Conservation (phyloP, 1,140 invertebrate genomes). For the Meloidogyne exigua region DNA sequence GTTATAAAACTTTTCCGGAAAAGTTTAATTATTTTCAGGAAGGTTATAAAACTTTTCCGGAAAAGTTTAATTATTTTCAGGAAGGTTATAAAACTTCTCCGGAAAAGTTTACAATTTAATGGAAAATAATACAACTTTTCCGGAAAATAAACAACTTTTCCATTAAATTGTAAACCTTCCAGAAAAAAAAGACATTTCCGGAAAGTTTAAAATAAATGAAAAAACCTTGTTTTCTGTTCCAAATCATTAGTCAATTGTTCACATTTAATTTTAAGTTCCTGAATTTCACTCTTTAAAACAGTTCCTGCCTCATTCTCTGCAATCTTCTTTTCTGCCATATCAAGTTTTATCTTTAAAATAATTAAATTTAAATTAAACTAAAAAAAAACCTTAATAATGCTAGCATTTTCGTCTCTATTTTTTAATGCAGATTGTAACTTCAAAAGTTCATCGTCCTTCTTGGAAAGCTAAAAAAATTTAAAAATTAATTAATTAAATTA, state of each 20-base stretch:
- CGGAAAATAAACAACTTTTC: not conserved
- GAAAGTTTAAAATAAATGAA: not conserved
- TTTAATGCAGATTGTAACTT: constrained; percentile 46
- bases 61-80: not conserved
- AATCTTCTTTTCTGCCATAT: constrained; percentile 41
- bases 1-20: too few relatives aligned
- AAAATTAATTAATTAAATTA: not conserved
- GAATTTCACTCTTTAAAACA: constrained; percentile 18
- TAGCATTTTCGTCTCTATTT: constrained; percentile 25
- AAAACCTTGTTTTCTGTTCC: constrained; percentile 29
- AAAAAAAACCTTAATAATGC: constrained; percentile 42
- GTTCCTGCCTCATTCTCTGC: constrained; percentile 13
- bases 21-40: too few relatives aligned
- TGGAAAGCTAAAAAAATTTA: constrained; percentile 44
- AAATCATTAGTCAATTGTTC: constrained; percentile 27
- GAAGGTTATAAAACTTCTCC: not conserved
- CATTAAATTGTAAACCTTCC: not conserved
- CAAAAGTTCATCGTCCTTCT: constrained; percentile 58
- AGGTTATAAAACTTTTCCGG: too few relatives aligned
- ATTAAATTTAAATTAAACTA: constrained; percentile 14
- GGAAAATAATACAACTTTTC: not conserved
- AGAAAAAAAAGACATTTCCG: constrained; percentile 9
- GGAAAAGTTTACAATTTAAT: not conserved
- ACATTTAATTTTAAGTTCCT: constrained; percentile 21
- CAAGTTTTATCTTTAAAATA: constrained; percentile 34